phyloP scores from a whole-genome alignment of 2,113 vertebrate genomes.

The Semnornis frantzii region DNA sequence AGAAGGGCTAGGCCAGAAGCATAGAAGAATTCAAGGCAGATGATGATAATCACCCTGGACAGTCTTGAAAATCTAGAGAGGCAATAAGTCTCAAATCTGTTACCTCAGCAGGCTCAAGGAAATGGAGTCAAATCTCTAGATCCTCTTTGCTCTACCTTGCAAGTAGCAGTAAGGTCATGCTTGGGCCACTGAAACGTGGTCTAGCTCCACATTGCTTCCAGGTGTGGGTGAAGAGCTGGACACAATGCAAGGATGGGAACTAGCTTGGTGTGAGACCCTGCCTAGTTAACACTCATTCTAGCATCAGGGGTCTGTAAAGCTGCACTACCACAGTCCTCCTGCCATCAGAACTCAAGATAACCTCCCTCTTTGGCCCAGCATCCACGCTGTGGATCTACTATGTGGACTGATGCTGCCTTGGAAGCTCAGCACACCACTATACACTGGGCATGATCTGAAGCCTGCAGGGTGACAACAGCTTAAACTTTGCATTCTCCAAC shows the following conservation, averaged over 20 bases:
- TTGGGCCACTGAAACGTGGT: neutral
- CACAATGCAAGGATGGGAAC: neutral
- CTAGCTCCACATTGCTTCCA: neutral
- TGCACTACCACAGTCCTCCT: neutral
- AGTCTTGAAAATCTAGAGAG: neutral
- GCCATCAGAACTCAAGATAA: neutral
- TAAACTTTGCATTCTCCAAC: neutral
- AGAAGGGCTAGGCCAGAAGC: neutral
- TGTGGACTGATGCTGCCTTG: neutral
- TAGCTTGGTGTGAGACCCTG: neutral
- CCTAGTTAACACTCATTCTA: neutral
- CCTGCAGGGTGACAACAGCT: neutral
- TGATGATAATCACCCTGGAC: neutral
- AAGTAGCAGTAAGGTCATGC: neutral
- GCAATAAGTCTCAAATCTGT: neutral
- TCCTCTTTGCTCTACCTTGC: neutral
- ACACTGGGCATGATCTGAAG: neutral
- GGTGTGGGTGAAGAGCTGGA: neutral
- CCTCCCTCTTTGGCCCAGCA: neutral
- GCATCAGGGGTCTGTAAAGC: accelerated
- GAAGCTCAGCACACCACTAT: neutral
- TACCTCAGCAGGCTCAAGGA: neutral
- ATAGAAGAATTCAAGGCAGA: neutral
- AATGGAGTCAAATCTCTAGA: neutral
- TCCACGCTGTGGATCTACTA: neutral